Evolutionary conservation across 2,113 vertebrate genomes (phyloP).

Genomic region (Coreoperca whiteheadi): DNA sequence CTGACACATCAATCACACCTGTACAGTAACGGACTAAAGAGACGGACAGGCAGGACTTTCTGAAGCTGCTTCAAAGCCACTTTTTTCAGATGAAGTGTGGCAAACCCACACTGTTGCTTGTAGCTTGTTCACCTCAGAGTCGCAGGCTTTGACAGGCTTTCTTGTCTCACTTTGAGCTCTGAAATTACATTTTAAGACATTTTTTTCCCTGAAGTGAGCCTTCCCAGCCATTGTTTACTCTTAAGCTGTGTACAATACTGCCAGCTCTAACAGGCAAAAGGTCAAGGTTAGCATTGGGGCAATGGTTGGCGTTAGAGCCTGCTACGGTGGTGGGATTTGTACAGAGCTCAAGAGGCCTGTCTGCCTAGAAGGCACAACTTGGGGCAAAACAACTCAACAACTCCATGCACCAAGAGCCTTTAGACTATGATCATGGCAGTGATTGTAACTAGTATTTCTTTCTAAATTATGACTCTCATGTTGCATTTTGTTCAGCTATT

Average conservation of each 20-base stretch:
- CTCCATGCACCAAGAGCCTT: background rate
- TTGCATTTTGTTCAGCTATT: constrained; percentile 48
- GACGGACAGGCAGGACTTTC: background rate
- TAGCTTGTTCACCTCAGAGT: constrained; percentile 12
- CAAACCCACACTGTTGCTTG: background rate
- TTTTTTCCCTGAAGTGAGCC: constrained; percentile 2
- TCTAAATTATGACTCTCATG: constrained; percentile 12
- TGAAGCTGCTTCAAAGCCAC: background rate
- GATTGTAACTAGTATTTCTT: constrained; percentile 23
- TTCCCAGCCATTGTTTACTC: background rate
- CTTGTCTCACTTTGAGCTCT: constrained; percentile 1
- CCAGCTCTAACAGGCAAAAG: background rate
- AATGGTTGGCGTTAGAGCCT: background rate
- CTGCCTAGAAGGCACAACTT: constrained; percentile 4
- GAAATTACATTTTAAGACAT: constrained; percentile 19
- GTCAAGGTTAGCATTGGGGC: background rate
- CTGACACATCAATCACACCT: constrained; percentile 13
- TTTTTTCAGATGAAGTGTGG: background rate
- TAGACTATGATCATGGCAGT: background rate
- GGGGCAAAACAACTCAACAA: background rate
- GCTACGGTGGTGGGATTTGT: background rate
- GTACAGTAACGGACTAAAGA: background rate
- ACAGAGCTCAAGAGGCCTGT: background rate
- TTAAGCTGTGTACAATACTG: background rate
- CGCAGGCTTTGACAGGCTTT: background rate